Evolutionary conservation across 2,888 invertebrate species (phyloP).

Genomic region (Lobophora halterata): DNA sequence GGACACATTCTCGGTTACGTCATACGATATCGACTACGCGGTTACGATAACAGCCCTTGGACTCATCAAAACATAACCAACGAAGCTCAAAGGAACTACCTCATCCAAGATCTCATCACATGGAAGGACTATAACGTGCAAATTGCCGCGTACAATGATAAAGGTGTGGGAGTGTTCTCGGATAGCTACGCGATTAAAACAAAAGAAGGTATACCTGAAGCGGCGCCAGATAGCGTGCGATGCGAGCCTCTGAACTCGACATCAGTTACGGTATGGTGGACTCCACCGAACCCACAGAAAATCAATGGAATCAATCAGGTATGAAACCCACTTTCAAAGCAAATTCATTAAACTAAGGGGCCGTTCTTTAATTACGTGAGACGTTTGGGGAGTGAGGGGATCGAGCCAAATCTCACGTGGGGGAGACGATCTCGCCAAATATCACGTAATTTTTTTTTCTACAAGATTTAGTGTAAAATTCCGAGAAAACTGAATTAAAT

Average conservation of each 20-base stretch:
- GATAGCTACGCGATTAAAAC: conserved; percentile 96
- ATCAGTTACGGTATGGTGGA: conserved; percentile 91
- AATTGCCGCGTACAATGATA: conserved; percentile 98
- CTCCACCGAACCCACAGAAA: conserved; percentile 97
- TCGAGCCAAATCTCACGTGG: no score
- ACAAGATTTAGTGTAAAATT: no score
- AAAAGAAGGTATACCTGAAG: conserved; percentile 96
- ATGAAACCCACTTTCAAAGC: no score
- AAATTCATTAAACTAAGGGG: no score
- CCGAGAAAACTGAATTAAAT: no score
- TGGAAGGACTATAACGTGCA: conserved; percentile 99
- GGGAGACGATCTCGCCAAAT: no score
- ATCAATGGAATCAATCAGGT: conserved; percentile 99
- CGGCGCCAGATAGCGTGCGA: conserved; percentile 91
- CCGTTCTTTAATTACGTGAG: no score
- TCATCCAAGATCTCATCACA: conserved; percentile 95
- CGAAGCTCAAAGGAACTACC: conserved; percentile 93
- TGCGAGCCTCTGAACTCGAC: conserved; percentile 93
- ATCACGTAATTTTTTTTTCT: no score
- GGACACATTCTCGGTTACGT: conserved; percentile 97
- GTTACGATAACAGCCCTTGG: conserved; percentile 96
- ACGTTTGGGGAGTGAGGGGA: no score
- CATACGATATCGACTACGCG: conserved; percentile 93
- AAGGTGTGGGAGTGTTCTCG: conserved; percentile 96
- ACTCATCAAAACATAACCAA: conserved; percentile 95